A percentile compares a stretch with the other conserved stretches of the same genome.
Conservation (phyloP, 2,888 invertebrate genomes). For the Chrysotoxum bicinctum region DNA sequence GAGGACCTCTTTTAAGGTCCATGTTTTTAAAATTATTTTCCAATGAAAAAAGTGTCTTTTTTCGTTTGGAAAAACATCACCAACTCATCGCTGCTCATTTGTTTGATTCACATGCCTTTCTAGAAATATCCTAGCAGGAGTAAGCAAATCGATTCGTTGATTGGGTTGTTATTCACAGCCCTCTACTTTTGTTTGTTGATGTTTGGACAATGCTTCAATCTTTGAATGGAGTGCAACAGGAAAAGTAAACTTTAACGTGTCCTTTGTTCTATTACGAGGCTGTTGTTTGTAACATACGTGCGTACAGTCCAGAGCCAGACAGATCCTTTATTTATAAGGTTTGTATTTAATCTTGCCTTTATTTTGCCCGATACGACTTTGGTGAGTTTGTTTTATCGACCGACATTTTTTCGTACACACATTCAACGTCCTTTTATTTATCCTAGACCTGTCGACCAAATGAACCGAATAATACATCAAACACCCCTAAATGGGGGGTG, state of each 20-base stretch:
- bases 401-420: slow-evolving; percentile 31
- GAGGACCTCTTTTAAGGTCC: slow-evolving; percentile 5
- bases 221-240: slow-evolving; percentile 60
- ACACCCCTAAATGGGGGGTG: slow-evolving; percentile 81
- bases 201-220: slow-evolving; percentile 45
- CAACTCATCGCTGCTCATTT: slow-evolving; percentile 29
- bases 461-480: slow-evolving; percentile 83
- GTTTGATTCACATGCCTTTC: neutral
- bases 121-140: neutral
- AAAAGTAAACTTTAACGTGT: slow-evolving; percentile 64
- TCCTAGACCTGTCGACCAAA: slow-evolving; percentile 82
- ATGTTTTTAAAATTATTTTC: slow-evolving; percentile 34
- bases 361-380: slow-evolving; percentile 1
- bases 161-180: slow-evolving; percentile 24
- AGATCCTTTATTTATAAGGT: slow-evolving; percentile 45
- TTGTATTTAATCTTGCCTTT: slow-evolving; percentile 57
- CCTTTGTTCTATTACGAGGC: slow-evolving; percentile 54
- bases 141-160: slow-evolving; percentile 38
- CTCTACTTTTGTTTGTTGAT: slow-evolving; percentile 27
- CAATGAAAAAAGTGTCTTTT: neutral
- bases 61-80: neutral
- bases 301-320: slow-evolving; percentile 45
- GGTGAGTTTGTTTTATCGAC: slow-evolving; percentile 42
- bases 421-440: slow-evolving; percentile 77
- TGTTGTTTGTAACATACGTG: slow-evolving; percentile 36